Percentiles rank a stretch among this genome's conserved stretches.
Conservation (phyloP, 2,113 vertebrate species). For the Casuarius casuarius region DNA sequence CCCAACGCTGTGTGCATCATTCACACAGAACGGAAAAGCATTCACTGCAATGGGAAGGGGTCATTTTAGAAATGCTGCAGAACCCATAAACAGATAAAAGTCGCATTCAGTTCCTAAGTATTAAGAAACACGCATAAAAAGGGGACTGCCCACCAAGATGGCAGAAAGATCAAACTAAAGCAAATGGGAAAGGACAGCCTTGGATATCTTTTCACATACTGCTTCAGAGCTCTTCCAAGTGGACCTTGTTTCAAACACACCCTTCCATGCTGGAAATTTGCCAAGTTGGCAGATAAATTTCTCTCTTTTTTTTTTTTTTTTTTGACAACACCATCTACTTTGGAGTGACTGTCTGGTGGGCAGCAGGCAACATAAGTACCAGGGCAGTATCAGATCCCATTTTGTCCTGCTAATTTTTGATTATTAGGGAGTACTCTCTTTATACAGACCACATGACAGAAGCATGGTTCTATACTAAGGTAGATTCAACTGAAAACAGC, state of each 20-base stretch:
- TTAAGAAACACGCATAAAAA: background rate
- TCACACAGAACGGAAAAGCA: background rate
- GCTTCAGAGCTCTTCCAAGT: background rate
- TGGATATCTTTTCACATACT: background rate
- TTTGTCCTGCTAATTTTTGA: background rate
- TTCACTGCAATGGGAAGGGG: background rate
- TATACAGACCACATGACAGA: rapidly evolving
- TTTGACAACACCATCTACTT: background rate
- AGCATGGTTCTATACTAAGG: background rate
- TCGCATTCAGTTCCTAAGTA: background rate
- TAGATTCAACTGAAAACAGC: background rate
- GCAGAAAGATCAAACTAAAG: background rate
- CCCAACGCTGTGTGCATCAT: background rate
- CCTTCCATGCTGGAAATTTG: background rate
- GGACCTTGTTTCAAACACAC: background rate
- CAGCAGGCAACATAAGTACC: background rate
- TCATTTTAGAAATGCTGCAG: background rate
- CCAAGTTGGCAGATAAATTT: background rate
- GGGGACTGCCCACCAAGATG: background rate
- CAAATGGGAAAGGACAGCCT: background rate
- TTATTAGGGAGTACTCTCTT: background rate
- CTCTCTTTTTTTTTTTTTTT: background rate
- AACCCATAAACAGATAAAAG: background rate
- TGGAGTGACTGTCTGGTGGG: background rate
- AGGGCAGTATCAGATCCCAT: background rate